Base-by-base conservation (phyloP, 1,140 invertebrate genomes). In the Orussus abietinus region DNA sequence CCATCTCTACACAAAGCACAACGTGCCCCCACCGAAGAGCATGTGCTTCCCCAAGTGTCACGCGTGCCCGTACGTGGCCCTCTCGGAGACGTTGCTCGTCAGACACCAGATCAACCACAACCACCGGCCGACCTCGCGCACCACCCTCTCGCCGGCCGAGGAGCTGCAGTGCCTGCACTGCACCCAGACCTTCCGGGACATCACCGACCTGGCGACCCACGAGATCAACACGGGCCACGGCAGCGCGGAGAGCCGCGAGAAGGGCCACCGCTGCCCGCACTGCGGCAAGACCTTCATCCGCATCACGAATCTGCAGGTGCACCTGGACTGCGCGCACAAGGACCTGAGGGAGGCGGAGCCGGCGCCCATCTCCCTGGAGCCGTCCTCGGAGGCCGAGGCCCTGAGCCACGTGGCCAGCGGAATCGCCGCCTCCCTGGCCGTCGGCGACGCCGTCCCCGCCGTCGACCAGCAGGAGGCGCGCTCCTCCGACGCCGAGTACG, bases 1-100 rank as follows among this genome's bases (percentile, higher is more conserved):
- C 60, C 89, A 92, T 65, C 68, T 88, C 57, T 88, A 86, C 44
- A 84, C 82, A 3, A 87, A 87, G 57, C 89, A 92, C 71, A 81
- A 82, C 32, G 74, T 90, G 3, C 75, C 77, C 45, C 86, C 86
- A 6, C 84, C 85, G 1, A 75, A 80, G 66, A 81, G 56, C 75
- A 82, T 77, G 64, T 76, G 58, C 75, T 91, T 79, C 75, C 87
- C 72, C 0, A 86, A 88, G 58, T 91, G 89, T 62, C 79, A 82
- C 37, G 66, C 79, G 14, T 92, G 89, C 54, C 78, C 78, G 11
- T 88, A 86, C 58, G 76, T 88, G 7, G 88, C 83, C 18, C 59
- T 88, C 6, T 84, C 80, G 28, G 79, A 84, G 57, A 77, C 72
- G 11, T 66, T 82, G 9, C 61, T 88, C n/a, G 69, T 77, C 0